Percentiles rank a stretch among this genome's conserved stretches.
phyloP scores from a whole-genome alignment of 2,797 vertebrate genomes.

The Sternarchorhynchus goeldii region DNA sequence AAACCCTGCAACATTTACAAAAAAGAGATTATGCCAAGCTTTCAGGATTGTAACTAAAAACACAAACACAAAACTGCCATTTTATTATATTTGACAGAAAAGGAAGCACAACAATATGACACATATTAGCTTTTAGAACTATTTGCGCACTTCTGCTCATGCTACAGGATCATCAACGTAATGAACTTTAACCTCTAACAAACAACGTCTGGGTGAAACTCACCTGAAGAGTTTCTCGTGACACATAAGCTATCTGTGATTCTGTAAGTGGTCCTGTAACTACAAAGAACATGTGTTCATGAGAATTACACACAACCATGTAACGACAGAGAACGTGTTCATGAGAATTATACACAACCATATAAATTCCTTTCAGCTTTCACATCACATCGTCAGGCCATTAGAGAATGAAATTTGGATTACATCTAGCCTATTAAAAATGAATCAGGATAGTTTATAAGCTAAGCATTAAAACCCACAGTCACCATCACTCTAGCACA shows the following conservation, averaged over 20 bases:
- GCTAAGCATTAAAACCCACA: no score
- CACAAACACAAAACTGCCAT: no score
- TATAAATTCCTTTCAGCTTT: neutral
- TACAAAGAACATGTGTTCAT: conserved; percentile 58
- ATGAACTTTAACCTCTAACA: neutral
- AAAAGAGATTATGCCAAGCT: neutral
- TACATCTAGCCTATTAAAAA: no score
- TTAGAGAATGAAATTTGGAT: no score
- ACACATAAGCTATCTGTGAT: conserved; percentile 86
- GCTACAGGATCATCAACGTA: neutral
- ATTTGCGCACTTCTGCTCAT: no score
- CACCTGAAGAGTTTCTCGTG: conserved; percentile 88
- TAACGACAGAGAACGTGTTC: conserved; percentile 71
- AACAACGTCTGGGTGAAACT: conserved; percentile 2
- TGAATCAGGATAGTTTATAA: no score
- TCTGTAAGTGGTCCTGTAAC: conserved; percentile 85
- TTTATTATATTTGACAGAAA: no score
- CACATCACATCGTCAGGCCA: no score
- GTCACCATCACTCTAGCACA: no score
- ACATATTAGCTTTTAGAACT: no score
- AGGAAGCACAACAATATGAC: no score
- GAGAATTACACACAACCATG: conserved; percentile 44
- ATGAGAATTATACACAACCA: neutral
- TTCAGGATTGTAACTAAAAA: no score
- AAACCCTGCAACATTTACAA: conserved; percentile 73